Percentiles rank a stretch among this genome's conserved stretches.
phyloP scores from a whole-genome alignment of 2,113 vertebrate species.

The Hippocampus abdominalis region DNA sequence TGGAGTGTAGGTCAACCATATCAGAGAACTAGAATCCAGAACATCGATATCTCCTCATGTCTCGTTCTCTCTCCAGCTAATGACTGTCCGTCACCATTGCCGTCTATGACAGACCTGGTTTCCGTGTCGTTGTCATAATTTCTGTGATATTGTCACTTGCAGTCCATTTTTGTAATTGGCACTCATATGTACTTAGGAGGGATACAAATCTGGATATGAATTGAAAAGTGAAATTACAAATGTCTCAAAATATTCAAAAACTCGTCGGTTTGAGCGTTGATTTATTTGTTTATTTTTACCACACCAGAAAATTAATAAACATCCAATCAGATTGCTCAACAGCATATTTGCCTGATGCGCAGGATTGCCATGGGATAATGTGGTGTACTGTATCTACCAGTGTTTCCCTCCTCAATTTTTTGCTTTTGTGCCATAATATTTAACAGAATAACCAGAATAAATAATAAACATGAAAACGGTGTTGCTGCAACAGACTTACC shows the following conservation, averaged over 20 bases:
- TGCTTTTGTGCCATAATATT: background rate
- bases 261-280: too few relatives aligned
- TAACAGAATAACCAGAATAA: background rate
- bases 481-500: background rate
- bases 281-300: background rate
- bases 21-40: slow-evolving; percentile 38
- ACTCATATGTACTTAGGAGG: background rate
- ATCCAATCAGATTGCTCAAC: background rate
- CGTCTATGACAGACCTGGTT: slow-evolving; percentile 43
- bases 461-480: background rate
- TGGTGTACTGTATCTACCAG: background rate
- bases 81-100: slow-evolving; percentile 32
- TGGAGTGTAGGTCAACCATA: slow-evolving; percentile 70
- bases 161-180: background rate
- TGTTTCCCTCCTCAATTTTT: background rate
- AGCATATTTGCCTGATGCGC: background rate
- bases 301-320: background rate
- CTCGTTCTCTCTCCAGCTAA: slow-evolving; percentile 13
- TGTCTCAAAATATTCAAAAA: too few relatives aligned
- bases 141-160: slow-evolving; percentile 31
- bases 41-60: slow-evolving; percentile 46
- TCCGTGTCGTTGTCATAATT: slow-evolving; percentile 35
- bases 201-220: too few relatives aligned
- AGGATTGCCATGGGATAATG: background rate
- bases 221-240: too few relatives aligned